Evolutionary conservation across 1,140 invertebrate species (phyloP), one percentile per base, ranked within the genome.

Genomic region (Zaprionus davidi): DNA sequence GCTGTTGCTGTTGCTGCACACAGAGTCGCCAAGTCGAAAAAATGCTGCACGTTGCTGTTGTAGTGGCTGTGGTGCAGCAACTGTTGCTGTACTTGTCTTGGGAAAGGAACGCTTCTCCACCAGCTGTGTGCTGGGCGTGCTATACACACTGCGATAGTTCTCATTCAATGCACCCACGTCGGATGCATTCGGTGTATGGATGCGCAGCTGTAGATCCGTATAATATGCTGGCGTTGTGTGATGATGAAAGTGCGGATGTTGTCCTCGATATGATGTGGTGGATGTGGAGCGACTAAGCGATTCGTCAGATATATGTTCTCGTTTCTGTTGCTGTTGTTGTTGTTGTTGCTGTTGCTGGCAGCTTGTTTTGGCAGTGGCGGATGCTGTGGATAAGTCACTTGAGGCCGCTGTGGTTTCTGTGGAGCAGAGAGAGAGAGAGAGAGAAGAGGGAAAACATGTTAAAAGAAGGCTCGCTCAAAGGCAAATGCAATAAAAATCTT

Each of bases 321-420:
- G 38, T 41, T 41, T 15, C 15, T 82, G 81, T 57, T 72, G 76
- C 38, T 76, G 58, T 63, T 76, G 58, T 63, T 69, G 58, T 63
- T 69, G 60, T 26, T 69, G 63, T 62, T 78, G 63, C 62, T 69
- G 63, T 76, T 77, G 80, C 75, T 92, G 92, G 91, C 92, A 92
- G 92, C 85, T 91, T 60, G 76, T 74, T 81, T 91, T 92, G 91
- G 92, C 92, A 92, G 92, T 92, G 91, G 87, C 88, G 79, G 90
- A 82, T 86, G 79, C 79, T 81, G 84, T 78, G 69, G 84, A 90
- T 83, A 90, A 86, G 86, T 90, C 86, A 86, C 86, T 90, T 71
- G 86, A 90, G 79, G 85, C 81, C 85, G 85, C 81, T 79, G 81
- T 73, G 76, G 78, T 85, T 90, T 90, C 85, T 90, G 79, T 53